Conservation (phyloP, 2,797 vertebrate species). For the Psittacula derbiana region DNA sequence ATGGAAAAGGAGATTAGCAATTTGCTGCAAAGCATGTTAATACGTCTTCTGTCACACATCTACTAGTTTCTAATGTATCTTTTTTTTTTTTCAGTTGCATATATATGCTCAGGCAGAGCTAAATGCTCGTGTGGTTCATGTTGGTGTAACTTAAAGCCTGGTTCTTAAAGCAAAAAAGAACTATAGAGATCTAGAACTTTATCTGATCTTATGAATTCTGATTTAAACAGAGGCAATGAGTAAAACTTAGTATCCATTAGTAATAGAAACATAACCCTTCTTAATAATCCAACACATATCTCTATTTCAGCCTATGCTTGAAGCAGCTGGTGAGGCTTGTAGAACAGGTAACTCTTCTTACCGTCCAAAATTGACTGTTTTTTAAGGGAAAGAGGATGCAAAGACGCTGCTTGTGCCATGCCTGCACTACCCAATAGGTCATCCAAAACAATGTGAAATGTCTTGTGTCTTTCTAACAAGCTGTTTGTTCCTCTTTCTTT, state of each 20-base stretch:
- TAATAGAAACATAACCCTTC: not conserved
- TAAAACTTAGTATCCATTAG: not conserved
- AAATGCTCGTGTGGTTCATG: accelerated
- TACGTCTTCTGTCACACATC: not conserved
- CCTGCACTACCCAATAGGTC: not conserved
- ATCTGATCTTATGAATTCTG: not conserved
- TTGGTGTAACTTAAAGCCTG: not conserved
- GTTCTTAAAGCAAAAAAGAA: not conserved
- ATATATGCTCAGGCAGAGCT: not conserved
- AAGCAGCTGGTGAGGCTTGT: not conserved
- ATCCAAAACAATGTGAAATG: not conserved
- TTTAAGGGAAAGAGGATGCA: not conserved
- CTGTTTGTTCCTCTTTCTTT: not conserved
- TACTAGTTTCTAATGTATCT: not conserved
- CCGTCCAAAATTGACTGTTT: not conserved
- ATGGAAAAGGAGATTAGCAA: not conserved
- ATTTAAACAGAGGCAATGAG: not conserved
- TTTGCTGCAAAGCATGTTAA: not conserved
- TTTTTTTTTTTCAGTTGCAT: not conserved
- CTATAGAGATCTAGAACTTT: not conserved
- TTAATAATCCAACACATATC: not conserved
- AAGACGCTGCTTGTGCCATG: not conserved
- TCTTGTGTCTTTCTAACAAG: not conserved
- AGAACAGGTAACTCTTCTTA: not conserved
- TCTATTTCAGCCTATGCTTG: not conserved